Evolutionary conservation across 2,797 vertebrate genomes (phyloP), one percentile per base, ranked within the genome.

Genomic region (Podarcis lilfordi): DNA sequence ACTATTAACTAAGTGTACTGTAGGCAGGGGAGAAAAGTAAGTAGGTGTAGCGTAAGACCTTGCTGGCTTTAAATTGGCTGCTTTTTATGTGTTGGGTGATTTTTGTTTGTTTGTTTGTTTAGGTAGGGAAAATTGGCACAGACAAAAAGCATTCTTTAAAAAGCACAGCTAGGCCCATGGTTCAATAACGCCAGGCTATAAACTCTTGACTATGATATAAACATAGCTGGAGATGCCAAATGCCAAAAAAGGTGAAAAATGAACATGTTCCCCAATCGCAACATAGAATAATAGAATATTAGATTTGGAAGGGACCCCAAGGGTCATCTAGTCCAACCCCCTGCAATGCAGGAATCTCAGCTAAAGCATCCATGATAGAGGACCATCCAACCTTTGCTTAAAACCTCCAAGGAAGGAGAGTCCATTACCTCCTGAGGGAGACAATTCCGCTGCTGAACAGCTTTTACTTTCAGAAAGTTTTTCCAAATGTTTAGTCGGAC

Each of bases 101-200:
- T 19, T 17, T 19, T 32, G 86, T 91, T 93, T 5, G 0, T 17
- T 15, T 71, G 5, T 89, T 91, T 94, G 88, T 95, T 45, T 92
- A 89, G 90, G 87, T 43, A 87, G 86, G 79, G 93, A 72, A 94
- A 94, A 93, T 91, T 86, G 91, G 50, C 86, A 91, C 86, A 59
- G 88, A 93, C 88, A 69, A 78, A 94, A 92, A 91, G 85, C 37
- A 43, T 29, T 37, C 64, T 82, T 82, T 37, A 43, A 25, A 61
- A 61, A 29, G 13, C 78, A 61, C 3, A n/a, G 35, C 91, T 89
- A 90, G 92, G 89, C 74, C 86, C 84, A 94, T 89, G 88, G 87
- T 91, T 92, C 93, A 88, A 87, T 94, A 90, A 79, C 74, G 77
- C 84, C 68, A 61, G 93, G 91, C 91, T 90, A 89, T 69, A 69